phyloP scores from a whole-genome alignment of 2,797 vertebrate genomes.

The Melanotaenia trifasciata region DNA sequence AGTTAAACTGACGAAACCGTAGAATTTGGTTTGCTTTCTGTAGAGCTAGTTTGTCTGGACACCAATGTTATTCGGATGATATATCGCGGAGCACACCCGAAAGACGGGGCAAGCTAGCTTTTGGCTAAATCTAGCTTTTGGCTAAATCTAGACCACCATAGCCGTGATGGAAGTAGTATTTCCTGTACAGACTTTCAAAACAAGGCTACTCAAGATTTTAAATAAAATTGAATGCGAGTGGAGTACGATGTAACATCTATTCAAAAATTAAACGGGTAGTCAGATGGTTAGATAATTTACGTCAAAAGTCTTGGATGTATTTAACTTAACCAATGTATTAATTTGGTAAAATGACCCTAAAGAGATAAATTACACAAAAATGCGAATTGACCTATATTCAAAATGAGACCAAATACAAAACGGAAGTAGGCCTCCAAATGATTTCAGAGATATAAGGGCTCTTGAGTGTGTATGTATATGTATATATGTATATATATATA shows the following conservation, averaged over 20 bases:
- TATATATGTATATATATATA: too few relatives aligned
- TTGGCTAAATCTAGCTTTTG: slow-evolving; percentile 16
- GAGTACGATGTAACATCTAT: too few relatives aligned
- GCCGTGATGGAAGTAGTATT: accelerated
- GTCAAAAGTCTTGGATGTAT: too few relatives aligned
- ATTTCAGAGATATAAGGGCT: too few relatives aligned
- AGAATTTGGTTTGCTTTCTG: not conserved
- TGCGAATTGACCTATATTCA: too few relatives aligned
- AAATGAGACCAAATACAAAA: too few relatives aligned
- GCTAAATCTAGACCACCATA: slow-evolving; percentile 17
- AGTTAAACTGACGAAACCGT: slow-evolving; percentile 16
- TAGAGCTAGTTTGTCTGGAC: not conserved
- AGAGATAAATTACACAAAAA: too few relatives aligned
- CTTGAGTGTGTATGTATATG: too few relatives aligned
- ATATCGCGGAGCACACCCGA: not conserved
- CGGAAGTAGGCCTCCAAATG: too few relatives aligned
- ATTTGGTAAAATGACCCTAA: too few relatives aligned
- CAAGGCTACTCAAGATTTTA: slow-evolving; percentile 4
- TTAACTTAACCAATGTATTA: too few relatives aligned
- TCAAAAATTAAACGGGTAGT: not conserved
- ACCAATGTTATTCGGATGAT: accelerated
- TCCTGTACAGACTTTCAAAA: slow-evolving; percentile 43
- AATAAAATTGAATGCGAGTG: not conserved
- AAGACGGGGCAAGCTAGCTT: slow-evolving; percentile 21
- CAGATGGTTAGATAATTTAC: too few relatives aligned